Evolutionary conservation across 2,113 vertebrate genomes (phyloP), one percentile per base, ranked within the genome.

Genomic region (Clarias magur): DNA sequence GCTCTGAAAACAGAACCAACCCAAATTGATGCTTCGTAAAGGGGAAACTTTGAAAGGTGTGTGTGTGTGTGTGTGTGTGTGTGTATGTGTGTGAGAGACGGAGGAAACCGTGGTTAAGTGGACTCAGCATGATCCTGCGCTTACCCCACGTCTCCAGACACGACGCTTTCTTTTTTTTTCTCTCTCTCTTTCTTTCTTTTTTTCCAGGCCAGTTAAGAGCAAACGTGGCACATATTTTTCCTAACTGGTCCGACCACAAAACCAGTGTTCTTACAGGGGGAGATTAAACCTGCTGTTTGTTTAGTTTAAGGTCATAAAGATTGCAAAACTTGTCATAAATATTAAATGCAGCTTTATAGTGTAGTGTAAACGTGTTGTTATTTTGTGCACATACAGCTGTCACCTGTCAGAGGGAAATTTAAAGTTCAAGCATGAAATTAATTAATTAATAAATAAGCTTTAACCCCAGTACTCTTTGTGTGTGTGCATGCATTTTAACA

Each of bases 161-260:
- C n/a, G 17, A 4, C 15, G 9, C 27, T n/a, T 56, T 27, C 42
- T 16, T n/a, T 78, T 19, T 3, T 10, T 48, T 48, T 3, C n/a
- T n/a, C n/a, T n/a, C n/a, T 16, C 30, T 56, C 15, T 57, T 54
- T 30, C 7, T 17, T 19, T 3, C 6, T 34, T 34, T 13, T 2
- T 10, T 27, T 19, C 54, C 56, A 75, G 17, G 19, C 27, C 54
- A 75, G 56, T 72, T 73, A 25, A 25, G 27, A 65, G 75, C 75
- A 88, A 38, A 84, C 60, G 68, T 81, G 73, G 53, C 84, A 83
- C 59, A 82, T 25, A 78, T 9, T 57, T 27, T 42, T 81, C 57
- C 79, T 62, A 62, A 81, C 79, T 42, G 79, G 30, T 62, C 21
- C 1, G 25, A 62, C 57, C 79, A 60, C 56, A 1, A 57, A 60